Evolutionary conservation across 2,797 vertebrate genomes (phyloP).

Genomic region (Prunella strophiata): DNA sequence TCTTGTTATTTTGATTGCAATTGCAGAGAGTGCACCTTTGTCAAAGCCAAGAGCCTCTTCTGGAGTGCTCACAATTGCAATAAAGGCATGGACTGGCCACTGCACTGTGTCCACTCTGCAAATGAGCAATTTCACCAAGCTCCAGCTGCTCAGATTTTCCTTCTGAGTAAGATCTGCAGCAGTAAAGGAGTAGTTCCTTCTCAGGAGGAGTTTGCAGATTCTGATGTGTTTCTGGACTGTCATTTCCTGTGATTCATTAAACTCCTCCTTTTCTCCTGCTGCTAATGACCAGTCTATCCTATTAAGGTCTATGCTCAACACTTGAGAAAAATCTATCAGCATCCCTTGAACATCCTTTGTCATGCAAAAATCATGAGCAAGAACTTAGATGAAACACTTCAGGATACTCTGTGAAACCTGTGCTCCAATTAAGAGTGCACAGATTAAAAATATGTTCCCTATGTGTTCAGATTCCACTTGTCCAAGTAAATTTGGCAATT

Average conservation of each 20-base stretch:
- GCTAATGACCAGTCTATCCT: background rate
- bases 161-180: background rate
- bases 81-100: background rate
- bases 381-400: background rate
- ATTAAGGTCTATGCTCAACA: background rate
- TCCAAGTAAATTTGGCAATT: background rate
- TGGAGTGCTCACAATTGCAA: background rate
- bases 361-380: background rate
- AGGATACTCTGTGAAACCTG: conserved; percentile 8
- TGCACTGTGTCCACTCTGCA: background rate
- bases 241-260: background rate
- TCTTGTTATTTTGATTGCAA: background rate
- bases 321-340: background rate
- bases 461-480: background rate
- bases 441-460: background rate
- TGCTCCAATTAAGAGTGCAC: background rate
- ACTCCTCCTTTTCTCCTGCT: background rate
- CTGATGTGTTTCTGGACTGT: background rate
- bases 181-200: background rate
- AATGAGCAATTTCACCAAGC: background rate
- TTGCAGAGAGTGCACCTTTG: background rate
- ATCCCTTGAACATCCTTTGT: background rate
- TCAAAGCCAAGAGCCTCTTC: background rate
- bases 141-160: background rate
- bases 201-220: background rate